Base-by-base conservation (phyloP, 2,888 invertebrate species). In the Amphimallon solstitiale region DNA sequence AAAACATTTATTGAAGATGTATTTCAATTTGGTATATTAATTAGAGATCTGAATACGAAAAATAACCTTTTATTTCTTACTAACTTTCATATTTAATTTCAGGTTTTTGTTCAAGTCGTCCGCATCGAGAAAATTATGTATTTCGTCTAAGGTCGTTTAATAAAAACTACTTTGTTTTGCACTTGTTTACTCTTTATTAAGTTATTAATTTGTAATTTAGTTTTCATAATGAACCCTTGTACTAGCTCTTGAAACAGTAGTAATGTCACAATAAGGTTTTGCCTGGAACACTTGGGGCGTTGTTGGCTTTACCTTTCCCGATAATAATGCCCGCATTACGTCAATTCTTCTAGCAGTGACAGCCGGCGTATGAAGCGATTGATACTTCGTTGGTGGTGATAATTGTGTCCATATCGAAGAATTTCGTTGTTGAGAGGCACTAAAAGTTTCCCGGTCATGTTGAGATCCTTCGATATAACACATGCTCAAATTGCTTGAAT, bases 331-430 rank as follows among this genome's bases (percentile, higher is more conserved):
- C 29, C 77, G 70, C 5, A 75, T 68, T 21, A 79, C 71, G 37
- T 76, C 76, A 2, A 75, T 70, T 68, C 74, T 74, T 68, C 78
- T 70, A 2, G 78, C 77, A n/a, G 75, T 74, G 19, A 79, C 72
- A n/a, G 72, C 54, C 4, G 78, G 77, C 15, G 63, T 63, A 38
- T 52, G 38, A 4, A 64, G 51, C 48, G 68, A 66, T 2, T 63
- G 65, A 61, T 73, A 69, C 43, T 73, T 67, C 5, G 56, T 68
- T 0, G 78, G 78, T 2, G 79, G 79, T 48, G 73, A 74, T 34
- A 73, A 68, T 56, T 72, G 69, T 37, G 62, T 71, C 79, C 79
- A 79, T 7, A 78, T 73, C 19, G 56, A 23, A 9, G 29, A 7
- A 15, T 23, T 29, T 29, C 14, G 14, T 9, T 29, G 10, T 6